A percentile compares a stretch with the other conserved stretches of the same genome.
Conservation (phyloP, 2,113 vertebrate species). For the Otolemur garnettii region DNA sequence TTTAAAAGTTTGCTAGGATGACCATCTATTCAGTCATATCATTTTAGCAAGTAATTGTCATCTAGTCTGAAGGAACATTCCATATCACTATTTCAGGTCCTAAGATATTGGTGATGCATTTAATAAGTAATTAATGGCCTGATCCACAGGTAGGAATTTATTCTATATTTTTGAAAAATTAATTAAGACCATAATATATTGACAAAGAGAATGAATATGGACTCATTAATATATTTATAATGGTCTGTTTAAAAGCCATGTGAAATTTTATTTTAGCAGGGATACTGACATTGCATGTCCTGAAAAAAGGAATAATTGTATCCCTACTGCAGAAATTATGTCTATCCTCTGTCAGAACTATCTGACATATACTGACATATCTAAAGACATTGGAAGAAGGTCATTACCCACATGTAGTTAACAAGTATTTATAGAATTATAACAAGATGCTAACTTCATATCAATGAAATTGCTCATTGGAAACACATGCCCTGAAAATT, state of each 20-base stretch:
- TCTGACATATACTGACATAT: background rate
- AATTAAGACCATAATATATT: background rate
- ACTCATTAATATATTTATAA: background rate
- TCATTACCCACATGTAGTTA: background rate
- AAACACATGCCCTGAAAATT: background rate
- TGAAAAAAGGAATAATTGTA: background rate
- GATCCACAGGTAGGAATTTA: background rate
- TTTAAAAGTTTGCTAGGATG: background rate
- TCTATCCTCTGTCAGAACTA: background rate
- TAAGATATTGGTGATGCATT: background rate
- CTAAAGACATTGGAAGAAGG: background rate
- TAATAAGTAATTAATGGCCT: background rate
- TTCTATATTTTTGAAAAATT: background rate
- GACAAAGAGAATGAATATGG: background rate
- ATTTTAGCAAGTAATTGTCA: background rate
- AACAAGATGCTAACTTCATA: conserved; percentile 1
- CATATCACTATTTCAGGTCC: conserved; percentile 8
- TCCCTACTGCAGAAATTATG: background rate
- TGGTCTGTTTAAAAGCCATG: background rate
- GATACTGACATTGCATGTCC: background rate
- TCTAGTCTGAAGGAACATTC: background rate
- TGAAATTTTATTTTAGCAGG: conserved; percentile 20
- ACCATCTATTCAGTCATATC: background rate
- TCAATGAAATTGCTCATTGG: background rate
- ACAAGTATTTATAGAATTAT: background rate